Conservation (phyloP, 2,888 invertebrate genomes). For the Sicus ferrugineus region DNA sequence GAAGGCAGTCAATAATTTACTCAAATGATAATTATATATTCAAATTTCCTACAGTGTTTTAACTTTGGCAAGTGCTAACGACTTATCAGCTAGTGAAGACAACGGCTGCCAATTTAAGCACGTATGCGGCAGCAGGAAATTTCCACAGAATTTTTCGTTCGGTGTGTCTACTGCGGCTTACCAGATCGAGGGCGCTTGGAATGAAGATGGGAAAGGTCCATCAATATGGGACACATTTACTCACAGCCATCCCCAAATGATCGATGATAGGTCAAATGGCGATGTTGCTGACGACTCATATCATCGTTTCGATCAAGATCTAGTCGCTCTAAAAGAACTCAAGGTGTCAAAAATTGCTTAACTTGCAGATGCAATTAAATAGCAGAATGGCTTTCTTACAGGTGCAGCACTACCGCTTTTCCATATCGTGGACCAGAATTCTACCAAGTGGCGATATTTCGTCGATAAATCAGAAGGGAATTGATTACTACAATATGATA, state of each 20-base stretch:
- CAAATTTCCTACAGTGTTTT: not conserved
- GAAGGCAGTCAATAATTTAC: no score
- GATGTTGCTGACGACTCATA: constrained; percentile 71
- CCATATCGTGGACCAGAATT: constrained; percentile 72
- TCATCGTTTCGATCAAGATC: constrained; percentile 69
- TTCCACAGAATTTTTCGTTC: constrained; percentile 50
- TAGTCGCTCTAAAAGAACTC: constrained; percentile 66
- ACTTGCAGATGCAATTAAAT: not conserved
- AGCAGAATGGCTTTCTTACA: constrained; percentile 24
- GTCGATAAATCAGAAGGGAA: constrained; percentile 69
- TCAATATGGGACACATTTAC: constrained; percentile 67
- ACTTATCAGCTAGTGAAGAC: not conserved
- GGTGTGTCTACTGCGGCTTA: constrained; percentile 54
- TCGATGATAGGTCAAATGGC: constrained; percentile 66
- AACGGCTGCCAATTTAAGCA: constrained; percentile 37
- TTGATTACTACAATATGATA: constrained; percentile 72
- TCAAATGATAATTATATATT: not conserved
- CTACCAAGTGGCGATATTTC: constrained; percentile 69
- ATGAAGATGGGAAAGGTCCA: constrained; percentile 65
- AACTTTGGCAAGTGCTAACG: not conserved
- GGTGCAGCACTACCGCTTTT: constrained; percentile 68
- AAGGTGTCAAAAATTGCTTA: constrained; percentile 57
- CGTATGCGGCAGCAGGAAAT: constrained; percentile 41
- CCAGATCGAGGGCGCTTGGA: constrained; percentile 56
- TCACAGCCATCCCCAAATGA: constrained; percentile 56